These are phyloP conservation scores for Microctonus brassicae DNA, from an alignment of 2,888 invertebrate genomes.

Conservation along the genomic window DNA sequence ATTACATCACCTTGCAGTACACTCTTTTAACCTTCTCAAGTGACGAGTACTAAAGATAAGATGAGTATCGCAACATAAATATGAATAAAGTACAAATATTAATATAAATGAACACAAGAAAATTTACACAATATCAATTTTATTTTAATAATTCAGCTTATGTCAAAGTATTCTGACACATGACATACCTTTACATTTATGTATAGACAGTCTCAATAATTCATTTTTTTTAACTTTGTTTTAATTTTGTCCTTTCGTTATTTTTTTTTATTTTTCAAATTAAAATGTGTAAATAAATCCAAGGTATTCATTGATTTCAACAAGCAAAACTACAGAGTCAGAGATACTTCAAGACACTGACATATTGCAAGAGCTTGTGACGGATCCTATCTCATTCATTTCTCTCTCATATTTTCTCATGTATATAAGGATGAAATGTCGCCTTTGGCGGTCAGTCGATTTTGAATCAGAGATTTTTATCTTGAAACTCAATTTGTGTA, in stretches of 20 bases:
- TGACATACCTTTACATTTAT: neutral
- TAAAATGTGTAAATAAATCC: neutral
- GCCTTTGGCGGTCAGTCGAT: conserved; percentile 35
- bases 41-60: neutral
- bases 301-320: neutral
- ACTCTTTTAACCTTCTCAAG: neutral
- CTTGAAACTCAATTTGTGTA: conserved; percentile 33
- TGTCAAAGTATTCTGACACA: neutral
- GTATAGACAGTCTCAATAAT: too few relatives aligned
- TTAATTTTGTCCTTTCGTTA: neutral
- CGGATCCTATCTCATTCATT: conserved; percentile 10
- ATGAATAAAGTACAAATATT: neutral
- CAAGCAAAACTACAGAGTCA: neutral
- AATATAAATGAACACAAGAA: neutral
- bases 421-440: conserved; percentile 36
- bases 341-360: conserved; percentile 31
- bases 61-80: neutral
- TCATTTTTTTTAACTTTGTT: neutral
- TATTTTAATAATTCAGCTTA: neutral
- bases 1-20: neutral
- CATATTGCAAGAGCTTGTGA: conserved; percentile 30
- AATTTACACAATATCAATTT: neutral
- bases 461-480: conserved; percentile 24
- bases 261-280: neutral
- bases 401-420: neutral